Evolutionary conservation across 1,140 invertebrate species (phyloP), one percentile per base, ranked within the genome.

Genomic region (Drosophila bifasciata): DNA sequence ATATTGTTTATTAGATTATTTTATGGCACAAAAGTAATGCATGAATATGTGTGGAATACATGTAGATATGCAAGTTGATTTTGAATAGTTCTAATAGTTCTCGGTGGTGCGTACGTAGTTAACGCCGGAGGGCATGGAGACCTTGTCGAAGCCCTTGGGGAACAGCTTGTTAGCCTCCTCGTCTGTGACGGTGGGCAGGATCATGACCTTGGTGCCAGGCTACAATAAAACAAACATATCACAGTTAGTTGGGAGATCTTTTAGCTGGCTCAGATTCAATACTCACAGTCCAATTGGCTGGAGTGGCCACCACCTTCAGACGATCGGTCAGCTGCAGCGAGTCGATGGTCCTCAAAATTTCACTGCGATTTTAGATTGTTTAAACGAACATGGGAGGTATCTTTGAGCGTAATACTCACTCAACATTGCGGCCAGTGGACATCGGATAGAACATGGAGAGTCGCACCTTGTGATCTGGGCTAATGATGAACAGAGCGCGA

Each of bases 391-490:
- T 8, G 13, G 1, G 32, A 0, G 32, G 1, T 15, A 44, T 2
- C 6, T 5, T 7, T 1, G 5, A 15, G 8, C 2, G 11, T 8
- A 2, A 13, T 53, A 94, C 95, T 94, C 92, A 98, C 97, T 96
- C 95, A 79, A 98, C 97, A 92, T 98, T 98, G 67, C 97, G 94
- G 39, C 97, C 97, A 44, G 96, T 97, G 13, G 96, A 98, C 15
- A 96, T 95, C 39, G 97, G 97, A 93, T 99, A 99, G 40, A 97
- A 93, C 93, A 98, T 97, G 6, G 96, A 95, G 6, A 98, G 92
- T 79, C 97, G 95, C 46, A 91, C 78, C 67, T 95, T 96, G 90
- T 97, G 96, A 85, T 97, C 95, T 4, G 97, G 96, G 68, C 96
- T 96, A 80, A 99, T 95, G 57, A 99, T 94, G 92, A 97, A 99